Conservation (phyloP, 2,888 invertebrate species). For the Apodemia mormo region DNA sequence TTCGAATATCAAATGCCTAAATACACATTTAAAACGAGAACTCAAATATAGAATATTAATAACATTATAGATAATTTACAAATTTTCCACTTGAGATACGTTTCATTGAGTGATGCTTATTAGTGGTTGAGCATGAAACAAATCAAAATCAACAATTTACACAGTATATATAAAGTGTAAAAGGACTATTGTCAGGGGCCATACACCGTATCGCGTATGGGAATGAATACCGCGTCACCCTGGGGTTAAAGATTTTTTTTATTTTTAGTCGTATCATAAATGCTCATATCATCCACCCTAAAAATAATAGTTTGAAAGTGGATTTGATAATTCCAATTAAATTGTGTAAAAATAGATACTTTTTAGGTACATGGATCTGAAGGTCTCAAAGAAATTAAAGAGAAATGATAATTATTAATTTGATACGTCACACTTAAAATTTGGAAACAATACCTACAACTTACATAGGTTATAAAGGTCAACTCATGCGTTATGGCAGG, state of each 20-base stretch:
- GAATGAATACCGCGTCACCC: conserved; percentile 41
- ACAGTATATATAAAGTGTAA: conserved; percentile 60
- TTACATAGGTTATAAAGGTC: too few relatives aligned
- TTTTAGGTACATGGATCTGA: too few relatives aligned
- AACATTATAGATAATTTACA: conserved; percentile 22
- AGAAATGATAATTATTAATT: too few relatives aligned
- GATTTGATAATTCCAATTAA: too few relatives aligned
- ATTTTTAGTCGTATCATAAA: too few relatives aligned
- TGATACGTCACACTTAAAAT: too few relatives aligned
- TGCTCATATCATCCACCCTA: too few relatives aligned
- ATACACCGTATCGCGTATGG: conserved; percentile 59
- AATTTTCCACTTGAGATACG: conserved; percentile 32
- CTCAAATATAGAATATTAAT: neutral
- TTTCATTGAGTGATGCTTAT: conserved; percentile 29
- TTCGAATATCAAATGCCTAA: neutral
- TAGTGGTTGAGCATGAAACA: conserved; percentile 33
- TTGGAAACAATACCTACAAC: too few relatives aligned
- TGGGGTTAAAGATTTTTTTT: neutral
- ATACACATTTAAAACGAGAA: neutral
- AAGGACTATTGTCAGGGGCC: conserved; percentile 53
- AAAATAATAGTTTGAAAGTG: too few relatives aligned
- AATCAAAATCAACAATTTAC: conserved; percentile 53
- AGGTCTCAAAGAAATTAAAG: too few relatives aligned
- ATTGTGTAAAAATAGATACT: too few relatives aligned
- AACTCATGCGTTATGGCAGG: too few relatives aligned